phyloP scores from a whole-genome alignment of 1,140 invertebrate genomes.

The Microplitis mediator region DNA sequence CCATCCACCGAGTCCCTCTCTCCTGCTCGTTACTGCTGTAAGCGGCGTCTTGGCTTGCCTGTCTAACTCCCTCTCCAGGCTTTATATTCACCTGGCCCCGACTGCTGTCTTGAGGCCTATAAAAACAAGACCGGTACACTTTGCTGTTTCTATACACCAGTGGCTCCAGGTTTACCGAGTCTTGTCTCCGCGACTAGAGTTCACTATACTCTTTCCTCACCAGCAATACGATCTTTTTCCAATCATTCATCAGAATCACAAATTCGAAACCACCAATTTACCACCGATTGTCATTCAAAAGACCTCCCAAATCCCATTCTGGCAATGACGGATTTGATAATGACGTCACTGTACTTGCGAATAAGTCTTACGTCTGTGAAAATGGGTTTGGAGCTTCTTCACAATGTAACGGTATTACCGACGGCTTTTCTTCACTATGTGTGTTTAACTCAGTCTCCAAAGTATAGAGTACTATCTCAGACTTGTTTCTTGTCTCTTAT shows the following conservation, averaged over 20 bases:
- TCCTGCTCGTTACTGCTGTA: conserved; percentile 6
- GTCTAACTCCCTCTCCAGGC: conserved; percentile 35
- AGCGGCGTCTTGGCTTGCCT: conserved; percentile 24
- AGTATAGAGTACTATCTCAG: too few species aligned
- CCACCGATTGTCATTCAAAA: too few species aligned
- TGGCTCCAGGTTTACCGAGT: conserved; percentile 35
- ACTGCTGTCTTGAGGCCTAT: conserved; percentile 55
- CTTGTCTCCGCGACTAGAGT: neutral
- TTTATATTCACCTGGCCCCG: conserved; percentile 40
- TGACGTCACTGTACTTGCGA: too few species aligned
- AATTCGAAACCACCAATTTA: too few species aligned
- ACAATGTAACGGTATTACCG: too few species aligned
- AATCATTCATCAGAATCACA: too few species aligned
- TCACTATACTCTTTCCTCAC: neutral
- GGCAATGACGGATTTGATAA: too few species aligned
- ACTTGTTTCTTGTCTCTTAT: neutral
- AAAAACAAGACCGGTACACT: conserved; percentile 64
- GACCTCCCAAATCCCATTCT: too few species aligned
- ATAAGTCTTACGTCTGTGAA: too few species aligned
- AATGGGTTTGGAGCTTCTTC: too few species aligned
- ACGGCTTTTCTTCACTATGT: too few species aligned
- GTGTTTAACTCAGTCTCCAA: too few species aligned
- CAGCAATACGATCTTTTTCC: neutral
- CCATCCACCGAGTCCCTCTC: conserved; percentile 41
- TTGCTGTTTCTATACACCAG: conserved; percentile 57